Base-by-base conservation (phyloP, 2,888 invertebrate genomes). In the Oscheius sp. region DNA sequence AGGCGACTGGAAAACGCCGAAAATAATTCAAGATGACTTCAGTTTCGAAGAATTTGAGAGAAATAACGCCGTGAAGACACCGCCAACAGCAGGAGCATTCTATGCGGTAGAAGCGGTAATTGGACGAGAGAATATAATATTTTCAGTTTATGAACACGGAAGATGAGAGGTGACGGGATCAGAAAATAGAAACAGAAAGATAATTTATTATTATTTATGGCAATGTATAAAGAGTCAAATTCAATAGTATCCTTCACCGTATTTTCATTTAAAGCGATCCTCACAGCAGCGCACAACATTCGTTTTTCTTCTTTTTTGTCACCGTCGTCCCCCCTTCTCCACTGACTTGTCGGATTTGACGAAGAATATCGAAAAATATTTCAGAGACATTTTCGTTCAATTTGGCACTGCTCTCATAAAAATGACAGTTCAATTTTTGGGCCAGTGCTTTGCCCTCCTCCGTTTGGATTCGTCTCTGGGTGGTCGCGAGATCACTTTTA, bases 351-450 rank as follows among this genome's bases (percentile, higher is more conserved):
- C 71, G 61, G 29, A 71, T 71, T 29, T 71, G 71, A 29, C 71
- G 23, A 29, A 56, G n/a, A 13, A 46, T 43, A 35, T 61, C 56
- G 21, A 49, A 61, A 59, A 71, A 71, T 0, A 61, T 49, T 93
- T 98, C 97, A 91, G 94, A 93, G 91, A 99, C 98, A 92, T 97
- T 97, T 91, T 97, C 94, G 93, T 97, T 98, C 89, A 96, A 95
- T 93, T 99, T 98, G 91, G 98, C 98, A 90, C 97, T 98, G 89
- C 98, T 97, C 92, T 99, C 98, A 93, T 97, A 94, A 91, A 98
- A 98, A 90, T 95, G 94, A 92, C 96, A 97, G 92, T 94, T 95
- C 92, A 96, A 98, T 91, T 94, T 93, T 90, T 94, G 93, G 89
- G 80, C 78, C 53, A 74, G 69, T 18, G 61, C 73, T 43, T 69